phyloP scores from a whole-genome alignment of 1,140 invertebrate genomes.

The Antheraea mylitta region DNA sequence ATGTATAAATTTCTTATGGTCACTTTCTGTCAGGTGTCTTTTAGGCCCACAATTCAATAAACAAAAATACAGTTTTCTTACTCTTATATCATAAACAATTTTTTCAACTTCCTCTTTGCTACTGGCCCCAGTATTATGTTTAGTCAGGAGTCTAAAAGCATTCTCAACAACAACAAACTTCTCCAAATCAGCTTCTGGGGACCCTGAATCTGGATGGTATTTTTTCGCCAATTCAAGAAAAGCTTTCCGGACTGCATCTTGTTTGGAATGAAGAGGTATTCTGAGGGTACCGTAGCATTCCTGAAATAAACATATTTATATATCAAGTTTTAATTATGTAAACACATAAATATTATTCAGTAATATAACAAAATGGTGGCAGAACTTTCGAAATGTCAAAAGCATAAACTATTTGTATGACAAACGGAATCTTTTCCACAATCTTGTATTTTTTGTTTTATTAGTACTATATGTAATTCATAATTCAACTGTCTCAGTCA shows the following conservation, averaged over 20 bases:
- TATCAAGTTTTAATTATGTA: too few species aligned
- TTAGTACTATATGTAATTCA: too few species aligned
- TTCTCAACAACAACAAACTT: constrained; percentile 86
- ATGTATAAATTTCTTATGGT: not conserved
- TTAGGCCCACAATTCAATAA: not conserved
- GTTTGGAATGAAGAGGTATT: constrained; percentile 83
- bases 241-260: constrained; percentile 84
- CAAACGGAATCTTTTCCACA: too few species aligned
- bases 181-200: constrained; percentile 81
- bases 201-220: constrained; percentile 90
- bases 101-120: constrained; percentile 53
- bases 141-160: constrained; percentile 78
- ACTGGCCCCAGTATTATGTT: constrained; percentile 74
- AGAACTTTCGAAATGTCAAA: too few species aligned
- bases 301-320: constrained; percentile 79
- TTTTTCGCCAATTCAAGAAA: constrained; percentile 88
- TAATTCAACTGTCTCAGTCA: too few species aligned
- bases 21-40: not conserved
- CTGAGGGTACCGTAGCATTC: constrained; percentile 83
- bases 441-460: too few species aligned
- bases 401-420: too few species aligned
- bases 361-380: too few species aligned
- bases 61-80: constrained; percentile 25
- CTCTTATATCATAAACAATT: constrained; percentile 75
- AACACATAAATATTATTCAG: too few species aligned